These are phyloP conservation scores for Melanostoma scalare DNA, from an alignment of 2,888 invertebrate species.

Conservation along the genomic window DNA sequence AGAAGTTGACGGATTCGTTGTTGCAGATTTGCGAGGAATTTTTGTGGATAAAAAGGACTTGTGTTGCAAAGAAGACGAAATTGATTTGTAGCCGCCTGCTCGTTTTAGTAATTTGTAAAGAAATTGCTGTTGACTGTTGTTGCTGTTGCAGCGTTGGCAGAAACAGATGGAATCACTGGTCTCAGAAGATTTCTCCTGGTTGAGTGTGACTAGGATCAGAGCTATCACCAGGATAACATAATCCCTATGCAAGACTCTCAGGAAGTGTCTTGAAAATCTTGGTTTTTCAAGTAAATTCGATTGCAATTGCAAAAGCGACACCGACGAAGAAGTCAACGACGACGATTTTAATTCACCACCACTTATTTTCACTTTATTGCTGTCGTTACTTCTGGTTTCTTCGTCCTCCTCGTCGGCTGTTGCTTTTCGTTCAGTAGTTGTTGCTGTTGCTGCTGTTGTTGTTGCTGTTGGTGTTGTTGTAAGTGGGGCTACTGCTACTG, in stretches of 20 bases:
- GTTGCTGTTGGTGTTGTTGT: slow-evolving; percentile 26
- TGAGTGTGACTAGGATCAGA: slow-evolving; percentile 56
- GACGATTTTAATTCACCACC: slow-evolving; percentile 36
- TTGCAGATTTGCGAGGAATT: slow-evolving; percentile 68
- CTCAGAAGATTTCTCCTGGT: slow-evolving; percentile 43
- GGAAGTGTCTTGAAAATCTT: slow-evolving; percentile 52
- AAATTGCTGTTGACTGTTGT: slow-evolving; percentile 49
- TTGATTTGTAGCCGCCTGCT: slow-evolving; percentile 37
- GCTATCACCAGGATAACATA: slow-evolving; percentile 64
- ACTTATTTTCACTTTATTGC: slow-evolving; percentile 39
- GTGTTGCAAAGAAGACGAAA: slow-evolving; percentile 22
- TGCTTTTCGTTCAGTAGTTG: slow-evolving; percentile 26
- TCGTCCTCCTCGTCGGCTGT: slow-evolving; percentile 26
- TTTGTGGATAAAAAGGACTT: slow-evolving; percentile 48
- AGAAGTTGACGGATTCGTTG: slow-evolving; percentile 70
- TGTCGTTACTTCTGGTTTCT: slow-evolving; percentile 45
- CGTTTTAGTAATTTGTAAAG: slow-evolving; percentile 52
- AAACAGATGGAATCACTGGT: slow-evolving; percentile 41
- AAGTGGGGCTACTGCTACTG: slow-evolving; percentile 37
- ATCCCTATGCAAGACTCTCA: slow-evolving; percentile 51
- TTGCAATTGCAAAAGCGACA: background rate
- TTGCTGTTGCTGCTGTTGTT: slow-evolving; percentile 8
- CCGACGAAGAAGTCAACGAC: background rate
- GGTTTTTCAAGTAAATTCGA: slow-evolving; percentile 15
- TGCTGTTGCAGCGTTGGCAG: slow-evolving; percentile 39